These are phyloP conservation scores for Dione vanillae DNA, from an alignment of 2,888 invertebrate species.

Conservation along the genomic window DNA sequence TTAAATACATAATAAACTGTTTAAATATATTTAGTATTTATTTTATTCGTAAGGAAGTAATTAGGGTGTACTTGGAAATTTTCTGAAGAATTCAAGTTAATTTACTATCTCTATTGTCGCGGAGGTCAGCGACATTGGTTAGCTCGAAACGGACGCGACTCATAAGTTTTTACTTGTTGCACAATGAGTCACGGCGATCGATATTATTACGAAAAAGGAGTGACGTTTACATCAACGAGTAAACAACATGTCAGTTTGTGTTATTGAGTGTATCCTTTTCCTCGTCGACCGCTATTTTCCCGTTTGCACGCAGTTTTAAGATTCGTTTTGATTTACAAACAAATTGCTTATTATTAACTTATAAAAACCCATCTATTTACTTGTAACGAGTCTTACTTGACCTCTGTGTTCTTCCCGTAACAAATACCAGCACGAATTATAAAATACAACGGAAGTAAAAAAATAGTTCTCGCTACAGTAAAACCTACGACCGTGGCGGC, in stretches of 20 bases:
- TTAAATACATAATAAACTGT: too few relatives aligned
- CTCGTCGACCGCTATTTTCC: not conserved
- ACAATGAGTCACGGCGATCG: slow-evolving; percentile 3
- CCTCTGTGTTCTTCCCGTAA: not conserved
- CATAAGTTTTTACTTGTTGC: not conserved
- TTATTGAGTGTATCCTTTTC: not conserved
- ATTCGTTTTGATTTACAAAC: not conserved
- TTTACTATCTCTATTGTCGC: not conserved
- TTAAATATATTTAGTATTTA: not conserved
- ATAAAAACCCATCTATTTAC: not conserved
- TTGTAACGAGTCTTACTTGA: not conserved
- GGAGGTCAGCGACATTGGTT: not conserved
- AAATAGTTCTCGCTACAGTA: slow-evolving; percentile 14
- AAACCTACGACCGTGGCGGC: not conserved
- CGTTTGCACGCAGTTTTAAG: not conserved
- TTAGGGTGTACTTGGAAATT: not conserved
- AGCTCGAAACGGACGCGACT: not conserved
- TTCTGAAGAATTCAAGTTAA: not conserved
- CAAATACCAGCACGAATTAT: not conserved
- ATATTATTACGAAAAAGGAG: slow-evolving; percentile 16
- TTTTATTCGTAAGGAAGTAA: not conserved
- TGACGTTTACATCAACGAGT: slow-evolving; percentile 2
- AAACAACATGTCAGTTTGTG: not conserved
- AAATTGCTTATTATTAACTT: not conserved
- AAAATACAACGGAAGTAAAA: not conserved